These are phyloP conservation scores for Rhopalosiphum padi DNA, from an alignment of 1,140 invertebrate genomes.

Conservation along the genomic window DNA sequence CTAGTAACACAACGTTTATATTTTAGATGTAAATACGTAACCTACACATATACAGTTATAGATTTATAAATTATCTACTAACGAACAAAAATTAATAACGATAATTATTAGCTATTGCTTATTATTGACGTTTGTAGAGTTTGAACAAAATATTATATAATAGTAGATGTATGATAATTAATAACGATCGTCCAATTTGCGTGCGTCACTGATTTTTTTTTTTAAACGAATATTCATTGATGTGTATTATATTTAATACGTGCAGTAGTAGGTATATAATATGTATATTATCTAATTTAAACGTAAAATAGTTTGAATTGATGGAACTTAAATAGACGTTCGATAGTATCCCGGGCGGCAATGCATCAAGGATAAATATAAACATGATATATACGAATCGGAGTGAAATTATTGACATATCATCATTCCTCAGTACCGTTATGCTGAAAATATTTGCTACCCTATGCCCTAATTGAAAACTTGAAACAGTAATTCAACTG, in stretches of 20 bases:
- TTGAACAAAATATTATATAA: background rate
- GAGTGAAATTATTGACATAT: no score
- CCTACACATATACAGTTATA: background rate
- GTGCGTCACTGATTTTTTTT: background rate
- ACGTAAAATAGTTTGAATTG: background rate
- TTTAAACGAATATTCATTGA: background rate
- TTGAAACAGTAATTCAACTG: no score
- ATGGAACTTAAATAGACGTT: background rate
- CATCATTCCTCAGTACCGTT: no score
- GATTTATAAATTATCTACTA: background rate
- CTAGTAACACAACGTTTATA: background rate
- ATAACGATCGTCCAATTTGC: background rate
- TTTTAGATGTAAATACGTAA: background rate
- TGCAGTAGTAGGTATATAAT: background rate
- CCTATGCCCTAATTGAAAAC: no score
- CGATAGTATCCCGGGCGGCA: no score
- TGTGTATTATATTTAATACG: no score
- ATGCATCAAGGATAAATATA: no score
- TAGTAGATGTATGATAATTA: background rate
- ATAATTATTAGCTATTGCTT: background rate
- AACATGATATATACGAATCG: no score
- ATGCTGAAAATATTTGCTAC: no score
- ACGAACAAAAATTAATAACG: background rate
- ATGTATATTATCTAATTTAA: background rate
- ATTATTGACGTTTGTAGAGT: background rate